Base-by-base conservation (phyloP, 2,888 invertebrate species). In the Xylota sylvarum region DNA sequence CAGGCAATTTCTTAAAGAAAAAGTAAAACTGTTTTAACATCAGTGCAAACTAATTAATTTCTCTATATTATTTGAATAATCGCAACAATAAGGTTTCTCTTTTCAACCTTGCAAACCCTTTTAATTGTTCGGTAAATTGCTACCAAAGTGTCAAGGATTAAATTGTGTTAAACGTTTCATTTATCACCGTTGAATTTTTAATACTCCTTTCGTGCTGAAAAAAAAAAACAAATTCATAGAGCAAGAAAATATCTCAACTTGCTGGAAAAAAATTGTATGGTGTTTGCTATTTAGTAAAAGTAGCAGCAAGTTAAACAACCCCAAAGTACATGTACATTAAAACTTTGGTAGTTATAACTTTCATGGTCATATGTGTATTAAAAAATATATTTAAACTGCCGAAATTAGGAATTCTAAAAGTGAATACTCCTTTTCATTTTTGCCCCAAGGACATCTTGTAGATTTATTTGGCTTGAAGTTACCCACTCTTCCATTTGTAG, bases 371-470 rank as follows among this genome's bases (percentile, higher is more conserved):
- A 62, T 27, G 3, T 23, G 3, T 23, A 3, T 23, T 2, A 43
- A 14, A n/a, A 46, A 9, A 27, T n/a, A 62, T 6, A 7, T 10
- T 17, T 64, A 30, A 46, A 46, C 12, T 17, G 10, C 4, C 6
- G 2, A 12, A 46, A 46, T 46, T 46, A 37, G 7, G 12, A 12
- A 17, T 17, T 6, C n/a, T 12, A 12, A 32, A 65, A 50, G 27
- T 14, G 30, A 30, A n/a, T 19, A 14, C 32, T 19, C 7, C 9
- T n/a, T 4, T 35, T 32, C 17, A 10, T n/a, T 17, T 35, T 0
- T 32, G 35, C 19, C 50, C n/a, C 32, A 48, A 50, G 35, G 65
- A 23, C 35, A 65, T 7, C 12, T n/a, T 65, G 32, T 50, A 50
- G 65, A 50, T 55, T 40, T 52, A 40, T 55, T n/a, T 50, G n/a